Percentiles rank a stretch among this genome's conserved stretches.
Conservation (phyloP, 2,113 vertebrate genomes). For the Chloropsis hardwickii region DNA sequence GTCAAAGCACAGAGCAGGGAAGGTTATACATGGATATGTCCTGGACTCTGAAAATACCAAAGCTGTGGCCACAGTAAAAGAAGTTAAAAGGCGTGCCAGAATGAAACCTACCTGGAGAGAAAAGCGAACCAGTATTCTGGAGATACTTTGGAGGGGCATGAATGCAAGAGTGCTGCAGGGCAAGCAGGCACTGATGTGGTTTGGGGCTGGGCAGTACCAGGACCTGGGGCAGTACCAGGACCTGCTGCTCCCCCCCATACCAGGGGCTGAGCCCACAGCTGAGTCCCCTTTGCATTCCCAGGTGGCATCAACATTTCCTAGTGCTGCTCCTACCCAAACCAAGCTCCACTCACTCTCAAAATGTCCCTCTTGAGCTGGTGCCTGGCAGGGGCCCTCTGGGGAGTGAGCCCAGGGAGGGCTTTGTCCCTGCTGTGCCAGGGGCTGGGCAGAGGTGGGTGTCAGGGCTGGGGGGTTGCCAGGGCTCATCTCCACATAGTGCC, state of each 20-base stretch:
- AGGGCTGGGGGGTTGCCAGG: accelerated
- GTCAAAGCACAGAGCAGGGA: not conserved
- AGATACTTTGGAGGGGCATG: not conserved
- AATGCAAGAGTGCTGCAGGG: not conserved
- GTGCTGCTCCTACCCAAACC: not conserved
- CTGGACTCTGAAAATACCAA: not conserved
- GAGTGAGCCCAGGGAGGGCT: not conserved
- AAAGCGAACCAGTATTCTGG: not conserved
- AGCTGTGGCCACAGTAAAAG: not conserved
- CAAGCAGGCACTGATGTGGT: accelerated
- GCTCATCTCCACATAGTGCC: accelerated
- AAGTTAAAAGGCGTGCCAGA: not conserved
- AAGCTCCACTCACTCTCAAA: not conserved
- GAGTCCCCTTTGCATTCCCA: not conserved
- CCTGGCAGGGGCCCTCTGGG: accelerated
- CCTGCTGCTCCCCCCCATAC: accelerated
- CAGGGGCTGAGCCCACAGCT: accelerated
- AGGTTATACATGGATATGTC: accelerated
- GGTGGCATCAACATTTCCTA: not conserved
- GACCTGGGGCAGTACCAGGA: not conserved
- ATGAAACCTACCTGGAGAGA: not conserved
- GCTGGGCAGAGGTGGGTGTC: not conserved
- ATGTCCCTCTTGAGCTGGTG: not conserved
- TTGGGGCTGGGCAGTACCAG: not conserved
- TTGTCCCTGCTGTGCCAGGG: not conserved